These are phyloP conservation scores for Notothenia rossii DNA, from an alignment of 2,113 vertebrate species.

Conservation along the genomic window DNA sequence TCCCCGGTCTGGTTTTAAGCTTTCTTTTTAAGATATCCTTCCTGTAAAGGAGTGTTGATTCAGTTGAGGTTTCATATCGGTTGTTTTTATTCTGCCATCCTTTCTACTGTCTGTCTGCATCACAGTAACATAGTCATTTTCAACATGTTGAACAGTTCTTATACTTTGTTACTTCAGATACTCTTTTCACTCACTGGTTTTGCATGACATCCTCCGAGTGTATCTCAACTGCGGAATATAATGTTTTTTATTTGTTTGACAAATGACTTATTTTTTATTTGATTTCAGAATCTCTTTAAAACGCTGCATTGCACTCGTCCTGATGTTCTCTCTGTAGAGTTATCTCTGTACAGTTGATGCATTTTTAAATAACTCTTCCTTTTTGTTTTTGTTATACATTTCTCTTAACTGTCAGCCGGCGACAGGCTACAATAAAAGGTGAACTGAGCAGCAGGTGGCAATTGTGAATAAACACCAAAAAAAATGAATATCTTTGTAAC, in stretches of 20 bases:
- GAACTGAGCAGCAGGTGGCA: slow-evolving; percentile 53
- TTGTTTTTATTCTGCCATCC: slow-evolving; percentile 8
- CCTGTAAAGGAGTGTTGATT: neutral
- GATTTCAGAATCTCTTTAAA: slow-evolving; percentile 33
- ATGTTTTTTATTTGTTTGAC: too few relatives aligned
- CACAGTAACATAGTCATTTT: neutral
- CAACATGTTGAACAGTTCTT: neutral
- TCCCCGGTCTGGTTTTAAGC: neutral
- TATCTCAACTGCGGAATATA: neutral
- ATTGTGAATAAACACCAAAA: slow-evolving; percentile 68
- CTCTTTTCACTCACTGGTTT: slow-evolving; percentile 19
- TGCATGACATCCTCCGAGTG: slow-evolving; percentile 6
- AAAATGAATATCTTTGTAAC: neutral
- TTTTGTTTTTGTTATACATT: slow-evolving; percentile 21
- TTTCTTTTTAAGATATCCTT: neutral
- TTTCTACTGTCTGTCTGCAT: neutral
- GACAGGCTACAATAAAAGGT: slow-evolving; percentile 38
- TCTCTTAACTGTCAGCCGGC: slow-evolving; percentile 43
- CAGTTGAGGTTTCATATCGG: neutral
- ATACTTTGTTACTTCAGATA: neutral
- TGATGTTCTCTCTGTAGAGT: slow-evolving; percentile 45
- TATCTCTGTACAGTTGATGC: slow-evolving; percentile 61
- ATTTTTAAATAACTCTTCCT: slow-evolving; percentile 55
- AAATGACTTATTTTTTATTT: slow-evolving; percentile 16
- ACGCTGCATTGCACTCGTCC: slow-evolving; percentile 64